These are phyloP conservation scores for Chiroxiphia lanceolata DNA, from an alignment of 2,797 vertebrate species.

Conservation along the genomic window DNA sequence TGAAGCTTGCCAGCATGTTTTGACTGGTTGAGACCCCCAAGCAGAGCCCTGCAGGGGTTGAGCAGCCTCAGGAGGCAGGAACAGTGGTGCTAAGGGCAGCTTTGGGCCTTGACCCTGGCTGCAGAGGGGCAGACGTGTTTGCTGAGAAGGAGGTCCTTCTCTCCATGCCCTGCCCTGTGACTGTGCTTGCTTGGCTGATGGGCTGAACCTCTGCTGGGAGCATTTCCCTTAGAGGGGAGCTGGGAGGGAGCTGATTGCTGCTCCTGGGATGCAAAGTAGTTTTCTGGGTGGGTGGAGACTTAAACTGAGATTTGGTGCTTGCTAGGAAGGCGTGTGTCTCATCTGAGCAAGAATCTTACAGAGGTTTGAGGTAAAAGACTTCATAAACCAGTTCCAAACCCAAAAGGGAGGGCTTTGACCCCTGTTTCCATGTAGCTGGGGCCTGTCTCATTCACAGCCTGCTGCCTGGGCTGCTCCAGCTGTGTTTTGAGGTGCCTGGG, in stretches of 20 bases:
- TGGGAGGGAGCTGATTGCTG: not conserved
- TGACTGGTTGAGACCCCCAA: not conserved
- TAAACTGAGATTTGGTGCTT: not conserved
- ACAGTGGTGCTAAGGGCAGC: not conserved
- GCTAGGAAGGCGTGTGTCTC: not conserved
- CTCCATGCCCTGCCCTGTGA: not conserved
- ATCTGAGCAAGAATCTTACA: not conserved
- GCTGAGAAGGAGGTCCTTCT: not conserved
- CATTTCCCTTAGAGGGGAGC: not conserved
- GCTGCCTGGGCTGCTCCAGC: not conserved
- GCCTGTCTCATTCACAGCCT: not conserved
- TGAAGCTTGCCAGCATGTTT: accelerated
- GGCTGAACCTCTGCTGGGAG: not conserved
- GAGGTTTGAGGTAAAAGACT: not conserved
- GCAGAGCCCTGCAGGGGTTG: not conserved
- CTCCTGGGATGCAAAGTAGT: not conserved
- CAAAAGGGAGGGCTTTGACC: not conserved
- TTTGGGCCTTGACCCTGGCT: not conserved
- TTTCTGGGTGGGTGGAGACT: not conserved
- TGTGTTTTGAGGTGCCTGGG: not conserved
- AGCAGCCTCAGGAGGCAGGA: not conserved
- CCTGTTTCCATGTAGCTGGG: not conserved
- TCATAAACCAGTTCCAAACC: not conserved
- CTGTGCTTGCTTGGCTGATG: not conserved
- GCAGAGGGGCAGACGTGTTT: not conserved